Base-by-base conservation (phyloP, 2,797 vertebrate genomes). In the Pangasius sanitwongsei region DNA sequence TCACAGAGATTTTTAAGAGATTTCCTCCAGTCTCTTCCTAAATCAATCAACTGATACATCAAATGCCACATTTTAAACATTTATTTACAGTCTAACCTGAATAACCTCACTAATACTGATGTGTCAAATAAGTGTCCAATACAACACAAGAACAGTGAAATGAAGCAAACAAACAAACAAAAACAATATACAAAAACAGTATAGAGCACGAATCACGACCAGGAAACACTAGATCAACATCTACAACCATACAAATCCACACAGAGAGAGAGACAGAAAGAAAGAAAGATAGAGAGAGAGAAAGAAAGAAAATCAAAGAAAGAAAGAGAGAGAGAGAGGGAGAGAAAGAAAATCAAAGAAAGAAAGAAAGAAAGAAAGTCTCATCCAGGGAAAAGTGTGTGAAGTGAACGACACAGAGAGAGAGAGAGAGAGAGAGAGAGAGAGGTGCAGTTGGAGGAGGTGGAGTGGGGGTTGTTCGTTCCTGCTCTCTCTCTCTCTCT, bases 401-500 rank as follows among this genome's bases (percentile, higher is more conserved):
- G 63, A 86, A 63, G 89, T 48, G 89, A 37, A 83, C 15, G 85
- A 37, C 85, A 37, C 84, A 77, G 88, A 15, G 89, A 37, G 87
- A 82, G 87, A 87, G 87, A 67, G 86, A 78, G 34, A 55, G 70
- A 88, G 83, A 85, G 89, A 83, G 85, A 87, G 85, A 86, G 85
- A 90, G 89, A 80, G 90, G 77, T 77, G 67, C 8, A 83, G 34
- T 63, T 61, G 57, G 13, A 44, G 37, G 37, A 81, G 48, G 53
- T 81, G 78, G 78, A 23, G 78, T 55, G 78, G 78, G 78, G 78
- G 87, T 89, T 92, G 91, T 92, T 90, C 92, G 92, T 92, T 93
- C 93, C 87, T 90, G 90, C 92, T 72, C 8, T 34, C 50, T 31
- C 85, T 77, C 70, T 75, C 85, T 34, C 57, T 77, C 70, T 92